Conservation (phyloP, 2,113 vertebrate species). For the Morone chrysops region DNA sequence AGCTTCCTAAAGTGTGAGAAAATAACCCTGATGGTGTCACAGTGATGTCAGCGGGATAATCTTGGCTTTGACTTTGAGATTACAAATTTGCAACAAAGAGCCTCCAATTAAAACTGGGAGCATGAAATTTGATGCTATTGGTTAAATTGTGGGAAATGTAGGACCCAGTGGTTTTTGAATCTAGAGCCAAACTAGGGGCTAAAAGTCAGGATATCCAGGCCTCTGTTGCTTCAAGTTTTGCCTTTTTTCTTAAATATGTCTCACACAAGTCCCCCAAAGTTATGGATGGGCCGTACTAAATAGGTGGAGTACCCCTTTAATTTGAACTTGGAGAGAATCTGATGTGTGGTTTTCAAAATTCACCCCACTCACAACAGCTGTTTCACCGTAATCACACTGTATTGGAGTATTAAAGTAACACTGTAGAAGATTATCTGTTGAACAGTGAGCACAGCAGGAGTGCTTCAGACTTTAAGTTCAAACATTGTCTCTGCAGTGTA, state of each 20-base stretch:
- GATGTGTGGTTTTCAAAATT: neutral
- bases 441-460: slow-evolving; percentile 18
- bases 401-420: slow-evolving; percentile 24
- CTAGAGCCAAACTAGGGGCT: neutral
- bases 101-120: neutral
- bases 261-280: neutral
- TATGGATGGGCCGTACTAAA: too few relatives aligned
- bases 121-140: too few relatives aligned
- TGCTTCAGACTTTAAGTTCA: slow-evolving; percentile 52
- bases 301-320: neutral
- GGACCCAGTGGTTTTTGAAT: neutral
- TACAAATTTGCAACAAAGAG: neutral
- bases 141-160: slow-evolving; percentile 23
- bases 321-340: neutral
- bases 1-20: neutral
- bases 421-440: slow-evolving; percentile 32
- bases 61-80: neutral
- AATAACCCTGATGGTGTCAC: neutral
- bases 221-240: neutral
- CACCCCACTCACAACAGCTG: neutral
- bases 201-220: neutral
- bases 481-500: slow-evolving; percentile 53
- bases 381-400: slow-evolving; percentile 31
- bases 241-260: neutral
- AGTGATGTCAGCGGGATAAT: slow-evolving; percentile 7